phyloP scores from a whole-genome alignment of 2,113 vertebrate species.

The Typhlomys cinereus region DNA sequence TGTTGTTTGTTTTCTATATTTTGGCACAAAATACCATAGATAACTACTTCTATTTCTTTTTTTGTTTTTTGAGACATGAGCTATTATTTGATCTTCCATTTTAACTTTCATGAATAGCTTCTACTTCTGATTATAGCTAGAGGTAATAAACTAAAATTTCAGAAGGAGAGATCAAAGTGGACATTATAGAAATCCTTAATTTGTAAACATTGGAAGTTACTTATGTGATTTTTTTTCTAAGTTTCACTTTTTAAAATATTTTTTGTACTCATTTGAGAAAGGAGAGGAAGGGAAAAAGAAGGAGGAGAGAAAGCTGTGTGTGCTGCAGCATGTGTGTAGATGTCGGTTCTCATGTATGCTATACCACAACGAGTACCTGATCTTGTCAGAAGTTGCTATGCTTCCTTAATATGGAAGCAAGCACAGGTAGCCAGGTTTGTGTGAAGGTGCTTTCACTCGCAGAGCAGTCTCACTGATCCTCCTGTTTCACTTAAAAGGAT shows the following conservation, averaged over 20 bases:
- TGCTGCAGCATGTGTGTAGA: too few relatives aligned
- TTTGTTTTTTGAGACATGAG: background rate
- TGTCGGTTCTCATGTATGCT: too few relatives aligned
- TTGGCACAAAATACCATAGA: background rate
- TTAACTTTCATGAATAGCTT: background rate
- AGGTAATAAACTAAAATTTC: conserved; percentile 9
- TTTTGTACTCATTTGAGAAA: too few relatives aligned
- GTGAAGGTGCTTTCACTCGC: too few relatives aligned
- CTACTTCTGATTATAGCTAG: background rate
- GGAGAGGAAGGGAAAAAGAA: too few relatives aligned
- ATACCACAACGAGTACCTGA: too few relatives aligned
- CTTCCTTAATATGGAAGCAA: too few relatives aligned
- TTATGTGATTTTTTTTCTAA: background rate
- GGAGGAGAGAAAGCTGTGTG: too few relatives aligned
- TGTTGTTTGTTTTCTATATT: background rate
- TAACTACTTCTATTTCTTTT: background rate
- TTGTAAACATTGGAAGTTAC: conserved; percentile 3
- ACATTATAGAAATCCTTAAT: background rate
- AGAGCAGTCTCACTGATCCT: too few relatives aligned
- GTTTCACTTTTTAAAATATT: too few relatives aligned
- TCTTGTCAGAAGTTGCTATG: too few relatives aligned
- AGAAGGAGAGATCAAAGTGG: background rate
- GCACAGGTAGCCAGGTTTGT: too few relatives aligned
- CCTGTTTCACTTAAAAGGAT: background rate
- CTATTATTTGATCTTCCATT: background rate